Evolutionary conservation across 2,888 invertebrate species (phyloP).

Genomic region (Lutraria lutraria): DNA sequence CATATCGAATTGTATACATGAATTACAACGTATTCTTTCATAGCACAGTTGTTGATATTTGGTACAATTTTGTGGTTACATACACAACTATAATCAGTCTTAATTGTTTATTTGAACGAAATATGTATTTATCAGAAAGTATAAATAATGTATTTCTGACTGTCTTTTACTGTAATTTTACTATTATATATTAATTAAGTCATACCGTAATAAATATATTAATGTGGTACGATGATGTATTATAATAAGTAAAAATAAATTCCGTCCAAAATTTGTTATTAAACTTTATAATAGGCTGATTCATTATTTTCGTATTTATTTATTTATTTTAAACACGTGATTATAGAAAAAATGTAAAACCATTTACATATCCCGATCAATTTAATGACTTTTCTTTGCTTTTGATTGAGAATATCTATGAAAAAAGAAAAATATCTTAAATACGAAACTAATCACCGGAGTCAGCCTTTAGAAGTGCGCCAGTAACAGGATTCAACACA

Average conservation of each 20-base stretch:
- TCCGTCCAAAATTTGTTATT: neutral
- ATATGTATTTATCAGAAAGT: neutral
- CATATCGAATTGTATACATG: constrained; percentile 6
- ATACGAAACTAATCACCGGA: constrained; percentile 22
- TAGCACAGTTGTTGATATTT: constrained; percentile 7
- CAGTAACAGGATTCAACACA: neutral
- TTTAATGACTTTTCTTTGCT: too few relatives aligned
- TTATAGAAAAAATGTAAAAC: too few relatives aligned
- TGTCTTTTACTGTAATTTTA: neutral
- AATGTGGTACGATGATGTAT: neutral
- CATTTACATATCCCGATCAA: too few relatives aligned
- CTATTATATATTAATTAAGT: neutral
- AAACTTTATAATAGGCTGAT: neutral
- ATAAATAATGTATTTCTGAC: neutral
- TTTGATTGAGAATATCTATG: neutral
- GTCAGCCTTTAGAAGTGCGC: neutral
- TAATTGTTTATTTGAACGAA: constrained; percentile 39
- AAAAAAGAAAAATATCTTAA: neutral
- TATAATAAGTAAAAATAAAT: neutral
- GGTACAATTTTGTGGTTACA: constrained; percentile 26
- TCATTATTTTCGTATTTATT: neutral
- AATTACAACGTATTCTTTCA: constrained; percentile 7
- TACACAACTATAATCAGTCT: constrained; percentile 14
- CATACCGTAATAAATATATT: neutral
- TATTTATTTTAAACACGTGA: neutral